Evolutionary conservation across 2,797 vertebrate genomes (phyloP).

Genomic region (Ceryle rudis): DNA sequence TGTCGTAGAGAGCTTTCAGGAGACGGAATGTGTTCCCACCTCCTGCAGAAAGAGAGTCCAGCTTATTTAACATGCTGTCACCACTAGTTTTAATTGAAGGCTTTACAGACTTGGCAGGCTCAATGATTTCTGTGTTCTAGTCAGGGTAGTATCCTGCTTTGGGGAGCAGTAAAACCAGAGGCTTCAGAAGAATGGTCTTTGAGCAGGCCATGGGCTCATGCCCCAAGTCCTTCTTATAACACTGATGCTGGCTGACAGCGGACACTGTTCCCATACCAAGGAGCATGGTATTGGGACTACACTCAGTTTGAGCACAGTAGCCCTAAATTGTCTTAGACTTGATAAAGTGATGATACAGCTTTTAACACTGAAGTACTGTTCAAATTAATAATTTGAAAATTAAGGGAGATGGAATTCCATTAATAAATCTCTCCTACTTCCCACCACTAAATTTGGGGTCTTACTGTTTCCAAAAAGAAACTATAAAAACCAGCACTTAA

Average conservation of each 20-base stretch:
- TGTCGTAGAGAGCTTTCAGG: slow-evolving; percentile 89
- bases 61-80: not conserved
- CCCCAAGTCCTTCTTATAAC: not conserved
- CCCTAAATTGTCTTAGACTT: not conserved
- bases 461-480: not conserved
- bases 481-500: too few relatives aligned
- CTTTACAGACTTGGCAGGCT: not conserved
- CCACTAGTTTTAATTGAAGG: not conserved
- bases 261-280: not conserved
- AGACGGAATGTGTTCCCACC: slow-evolving; percentile 92
- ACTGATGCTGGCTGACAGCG: not conserved
- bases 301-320: not conserved
- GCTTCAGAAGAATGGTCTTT: not conserved
- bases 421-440: not conserved
- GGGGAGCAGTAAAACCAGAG: not conserved
- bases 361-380: not conserved
- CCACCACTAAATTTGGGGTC: not conserved
- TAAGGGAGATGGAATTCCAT: not conserved
- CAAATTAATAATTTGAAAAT: not conserved
- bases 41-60: slow-evolving; percentile 74
- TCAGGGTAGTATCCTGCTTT: not conserved
- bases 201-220: not conserved
- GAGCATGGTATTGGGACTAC: not conserved
- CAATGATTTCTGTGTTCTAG: not conserved
- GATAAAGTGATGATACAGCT: not conserved